Base-by-base conservation (phyloP, 2,113 vertebrate species). In the Dicerorhinus sumatrensis region DNA sequence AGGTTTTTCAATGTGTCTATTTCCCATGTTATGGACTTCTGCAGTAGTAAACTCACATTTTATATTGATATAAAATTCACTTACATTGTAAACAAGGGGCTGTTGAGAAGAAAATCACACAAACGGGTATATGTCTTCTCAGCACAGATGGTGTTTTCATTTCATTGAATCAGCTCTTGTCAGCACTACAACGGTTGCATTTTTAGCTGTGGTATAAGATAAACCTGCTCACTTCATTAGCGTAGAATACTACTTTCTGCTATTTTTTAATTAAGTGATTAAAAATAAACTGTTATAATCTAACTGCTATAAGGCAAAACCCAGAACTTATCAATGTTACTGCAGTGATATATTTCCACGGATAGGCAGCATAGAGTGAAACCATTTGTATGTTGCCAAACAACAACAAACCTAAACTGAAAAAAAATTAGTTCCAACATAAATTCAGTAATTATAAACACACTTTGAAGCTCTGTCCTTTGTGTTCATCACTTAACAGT, bases 11-110 rank as follows among this genome's bases (percentile, higher is more conserved):
- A 0, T 95, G 92, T 91, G 88, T 97, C 97, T 98, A 27, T 98
- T 91, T 96, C 73, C 85, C 77, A 83, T 0, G 20, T 95, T 97
- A 98, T 0, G 5, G 88, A 96, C 96, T 96, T 75, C 84, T 67
- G 76, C 75, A 62, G 97, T 95, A 95, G 89, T 98, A 96, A 98
- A 95, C 91, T 97, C 96, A 97, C 67, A 97, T 91, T 95, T 98
- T 97, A 96, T 97, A 91, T 97, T 3, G 25, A 97, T 93, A 96
- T 97, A 98, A 97, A 98, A 97, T 96, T 88, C 96, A 97, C 92
- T 97, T 97, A 94, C 97, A 86, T 94, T 95, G 96, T 98, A 95
- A 98, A 98, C 96, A 97, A 96, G 95, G 81, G 89, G 73, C 81
- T 96, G 91, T 89, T 95, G 97, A 96, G 88, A 91, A 96, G 96